These are phyloP conservation scores for Atherinosoma microstoma DNA, from an alignment of 2,797 vertebrate species.

Conservation along the genomic window DNA sequence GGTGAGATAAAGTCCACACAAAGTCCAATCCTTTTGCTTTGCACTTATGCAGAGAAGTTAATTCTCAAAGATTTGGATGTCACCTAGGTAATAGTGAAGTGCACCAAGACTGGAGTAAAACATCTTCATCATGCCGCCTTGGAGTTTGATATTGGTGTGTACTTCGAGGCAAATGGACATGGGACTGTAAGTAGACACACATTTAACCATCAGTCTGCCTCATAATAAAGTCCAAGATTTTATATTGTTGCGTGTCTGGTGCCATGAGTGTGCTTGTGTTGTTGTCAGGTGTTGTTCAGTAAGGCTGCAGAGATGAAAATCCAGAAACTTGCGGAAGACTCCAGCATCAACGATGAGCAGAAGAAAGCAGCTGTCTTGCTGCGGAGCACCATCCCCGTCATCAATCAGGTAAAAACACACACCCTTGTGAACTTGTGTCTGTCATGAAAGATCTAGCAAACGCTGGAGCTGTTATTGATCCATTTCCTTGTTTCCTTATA, in stretches of 20 bases:
- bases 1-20: conserved; percentile 75
- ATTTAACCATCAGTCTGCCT: neutral
- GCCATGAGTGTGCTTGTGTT: conserved; percentile 12
- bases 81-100: conserved; percentile 89
- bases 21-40: neutral
- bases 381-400: conserved; percentile 87
- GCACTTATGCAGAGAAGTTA: neutral
- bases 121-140: conserved; percentile 94
- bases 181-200: conserved; percentile 90
- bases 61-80: conserved; percentile 1
- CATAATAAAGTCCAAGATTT: neutral
- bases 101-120: conserved; percentile 96
- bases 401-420: conserved; percentile 87
- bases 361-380: conserved; percentile 87
- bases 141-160: conserved; percentile 93
- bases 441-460: neutral
- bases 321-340: conserved; percentile 79
- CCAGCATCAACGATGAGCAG: conserved; percentile 78
- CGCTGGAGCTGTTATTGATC: neutral
- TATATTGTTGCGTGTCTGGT: neutral
- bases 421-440: neutral
- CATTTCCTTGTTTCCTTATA: neutral
- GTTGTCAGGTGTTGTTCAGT: conserved; percentile 91
- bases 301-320: conserved; percentile 86
- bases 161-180: conserved; percentile 97